These are phyloP conservation scores for Sarcophaga carnaria DNA, from an alignment of 2,888 invertebrate species.

Conservation along the genomic window DNA sequence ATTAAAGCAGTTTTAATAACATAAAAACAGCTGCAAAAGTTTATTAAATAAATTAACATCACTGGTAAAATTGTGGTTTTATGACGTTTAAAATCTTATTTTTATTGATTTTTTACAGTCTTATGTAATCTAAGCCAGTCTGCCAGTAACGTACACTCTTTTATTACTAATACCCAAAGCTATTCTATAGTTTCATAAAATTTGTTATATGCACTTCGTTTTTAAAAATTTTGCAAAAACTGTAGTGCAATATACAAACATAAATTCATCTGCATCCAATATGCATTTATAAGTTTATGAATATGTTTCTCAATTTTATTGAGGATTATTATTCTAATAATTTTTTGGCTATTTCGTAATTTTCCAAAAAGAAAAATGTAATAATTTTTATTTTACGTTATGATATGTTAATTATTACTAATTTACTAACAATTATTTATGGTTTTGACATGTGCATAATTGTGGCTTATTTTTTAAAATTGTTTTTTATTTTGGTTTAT, in stretches of 20 bases:
- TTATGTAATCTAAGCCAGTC: slow-evolving; percentile 32
- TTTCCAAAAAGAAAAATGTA: slow-evolving; percentile 1
- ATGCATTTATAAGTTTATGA: neutral
- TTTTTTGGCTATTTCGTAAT: neutral
- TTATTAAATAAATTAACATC: slow-evolving; percentile 40
- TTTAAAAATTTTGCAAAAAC: slow-evolving; percentile 16
- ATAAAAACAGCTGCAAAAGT: too few relatives aligned
- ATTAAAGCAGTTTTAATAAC: too few relatives aligned
- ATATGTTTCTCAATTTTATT: slow-evolving; percentile 21
- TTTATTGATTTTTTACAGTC: neutral
- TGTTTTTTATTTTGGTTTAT: neutral
- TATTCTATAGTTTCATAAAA: slow-evolving; percentile 24
- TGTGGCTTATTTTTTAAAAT: neutral
- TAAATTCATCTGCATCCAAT: slow-evolving; percentile 24
- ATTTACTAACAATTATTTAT: slow-evolving; percentile 20
- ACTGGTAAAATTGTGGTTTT: slow-evolving; percentile 23
- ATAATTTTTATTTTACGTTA: slow-evolving; percentile 21
- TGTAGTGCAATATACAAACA: slow-evolving; percentile 37
- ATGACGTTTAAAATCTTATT: neutral
- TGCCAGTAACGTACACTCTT: neutral
- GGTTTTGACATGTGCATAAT: slow-evolving; percentile 52
- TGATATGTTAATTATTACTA: slow-evolving; percentile 43
- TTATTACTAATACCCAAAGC: too few relatives aligned
- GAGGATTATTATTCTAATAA: slow-evolving; percentile 4
- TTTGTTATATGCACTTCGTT: slow-evolving; percentile 13